Percentiles rank a stretch among this genome's conserved stretches.
Evolutionary conservation across 2,888 invertebrate genomes (phyloP).

Genomic region (Aradus depressus): DNA sequence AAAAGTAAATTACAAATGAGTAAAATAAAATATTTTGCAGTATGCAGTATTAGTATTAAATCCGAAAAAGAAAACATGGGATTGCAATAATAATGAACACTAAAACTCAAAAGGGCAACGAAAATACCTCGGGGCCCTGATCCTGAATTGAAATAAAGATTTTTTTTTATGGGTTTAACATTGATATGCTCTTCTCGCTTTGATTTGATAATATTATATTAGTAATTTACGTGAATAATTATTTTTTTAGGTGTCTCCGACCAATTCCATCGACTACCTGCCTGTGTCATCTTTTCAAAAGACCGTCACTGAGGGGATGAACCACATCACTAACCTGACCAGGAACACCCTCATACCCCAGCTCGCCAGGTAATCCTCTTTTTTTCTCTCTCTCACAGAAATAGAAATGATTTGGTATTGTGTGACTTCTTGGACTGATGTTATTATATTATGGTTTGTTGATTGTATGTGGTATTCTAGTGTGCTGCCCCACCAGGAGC

Average conservation of each 20-base stretch:
- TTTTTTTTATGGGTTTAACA: neutral
- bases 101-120: no score
- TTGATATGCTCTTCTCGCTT: neutral
- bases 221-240: neutral
- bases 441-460: neutral
- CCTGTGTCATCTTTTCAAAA: slow-evolving; percentile 48
- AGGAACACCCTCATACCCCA: slow-evolving; percentile 39
- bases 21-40: no score
- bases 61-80: no score
- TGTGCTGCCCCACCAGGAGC: slow-evolving; percentile 4
- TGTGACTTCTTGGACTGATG: no score
- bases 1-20: no score
- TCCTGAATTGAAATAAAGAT: neutral
- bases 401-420: no score
- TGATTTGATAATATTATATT: slow-evolving; percentile 13
- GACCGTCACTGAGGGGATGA: slow-evolving; percentile 44
- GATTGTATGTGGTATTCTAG: neutral
- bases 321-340: slow-evolving; percentile 45
- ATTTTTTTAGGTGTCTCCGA: slow-evolving; percentile 38
- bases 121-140: neutral
- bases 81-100: no score
- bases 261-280: slow-evolving; percentile 45
- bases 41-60: no score
- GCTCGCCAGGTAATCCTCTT: slow-evolving; percentile 37
- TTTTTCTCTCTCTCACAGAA: no score